Percentiles rank a stretch among this genome's conserved stretches.
phyloP scores from a whole-genome alignment of 2,797 vertebrate genomes.

The Echeneis naucrates region DNA sequence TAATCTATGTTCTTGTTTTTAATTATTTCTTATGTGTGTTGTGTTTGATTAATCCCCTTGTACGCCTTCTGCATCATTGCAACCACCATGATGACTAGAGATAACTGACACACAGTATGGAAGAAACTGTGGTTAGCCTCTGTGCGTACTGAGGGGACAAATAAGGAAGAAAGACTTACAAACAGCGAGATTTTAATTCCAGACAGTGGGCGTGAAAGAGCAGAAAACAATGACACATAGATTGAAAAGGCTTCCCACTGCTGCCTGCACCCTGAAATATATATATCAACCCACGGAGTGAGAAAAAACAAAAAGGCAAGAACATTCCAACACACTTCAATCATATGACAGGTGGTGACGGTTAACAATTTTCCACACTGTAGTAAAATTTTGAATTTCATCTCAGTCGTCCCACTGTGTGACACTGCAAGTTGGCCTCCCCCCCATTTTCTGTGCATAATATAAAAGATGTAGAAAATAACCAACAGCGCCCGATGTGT shows the following conservation, averaged over 20 bases:
- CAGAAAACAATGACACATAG: slow-evolving; percentile 23
- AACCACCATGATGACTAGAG: neutral
- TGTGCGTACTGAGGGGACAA: slow-evolving; percentile 10
- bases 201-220: slow-evolving; percentile 43
- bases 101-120: slow-evolving; percentile 18
- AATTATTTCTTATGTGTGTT: slow-evolving; percentile 4
- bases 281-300: slow-evolving; percentile 13
- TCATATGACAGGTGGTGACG: slow-evolving; percentile 10
- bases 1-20: slow-evolving; percentile 12
- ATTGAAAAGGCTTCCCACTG: slow-evolving; percentile 26
- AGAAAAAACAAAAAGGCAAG: slow-evolving; percentile 27
- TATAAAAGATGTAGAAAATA: slow-evolving; percentile 19
- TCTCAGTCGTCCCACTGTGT: slow-evolving; percentile 22
- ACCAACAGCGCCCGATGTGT: slow-evolving; percentile 3
- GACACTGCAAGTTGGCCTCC: slow-evolving; percentile 17
- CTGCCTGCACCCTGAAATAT: slow-evolving; percentile 22
- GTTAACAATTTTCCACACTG: slow-evolving; percentile 5
- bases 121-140: slow-evolving; percentile 32
- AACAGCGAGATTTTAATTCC: slow-evolving; percentile 27
- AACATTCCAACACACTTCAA: neutral
- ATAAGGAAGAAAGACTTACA: slow-evolving; percentile 4
- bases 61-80: slow-evolving; percentile 8
- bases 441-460: slow-evolving; percentile 34
- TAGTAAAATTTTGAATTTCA: slow-evolving; percentile 19
- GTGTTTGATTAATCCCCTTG: slow-evolving; percentile 27